phyloP scores from a whole-genome alignment of 2,888 invertebrate genomes.

The Smittia sp. region DNA sequence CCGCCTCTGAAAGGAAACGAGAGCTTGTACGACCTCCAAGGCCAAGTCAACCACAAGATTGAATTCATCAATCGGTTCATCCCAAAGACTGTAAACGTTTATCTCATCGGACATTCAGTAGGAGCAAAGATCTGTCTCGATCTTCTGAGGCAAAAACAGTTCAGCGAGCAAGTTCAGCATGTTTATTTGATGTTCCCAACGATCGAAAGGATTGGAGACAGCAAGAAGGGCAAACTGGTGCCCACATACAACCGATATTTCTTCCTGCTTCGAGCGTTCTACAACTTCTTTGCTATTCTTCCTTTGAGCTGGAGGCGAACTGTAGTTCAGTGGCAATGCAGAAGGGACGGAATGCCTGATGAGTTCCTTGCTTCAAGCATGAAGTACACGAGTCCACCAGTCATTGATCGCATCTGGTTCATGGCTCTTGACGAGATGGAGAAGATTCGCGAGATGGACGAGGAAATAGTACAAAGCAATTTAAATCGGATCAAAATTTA shows the following conservation, averaged over 20 bases:
- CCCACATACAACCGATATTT: slow-evolving; percentile 60
- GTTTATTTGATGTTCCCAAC: slow-evolving; percentile 82
- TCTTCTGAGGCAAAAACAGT: slow-evolving; percentile 59
- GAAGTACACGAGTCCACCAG: slow-evolving; percentile 60
- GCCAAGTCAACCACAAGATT: slow-evolving; percentile 75
- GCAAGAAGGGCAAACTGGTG: slow-evolving; percentile 70
- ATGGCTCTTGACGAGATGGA: slow-evolving; percentile 80
- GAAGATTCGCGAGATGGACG: slow-evolving; percentile 66
- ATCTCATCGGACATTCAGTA: slow-evolving; percentile 87
- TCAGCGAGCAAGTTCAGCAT: slow-evolving; percentile 60
- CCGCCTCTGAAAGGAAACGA: slow-evolving; percentile 58
- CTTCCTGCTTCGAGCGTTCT: slow-evolving; percentile 54
- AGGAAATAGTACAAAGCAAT: slow-evolving; percentile 59
- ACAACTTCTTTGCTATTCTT: slow-evolving; percentile 57
- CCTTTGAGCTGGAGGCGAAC: slow-evolving; percentile 57
- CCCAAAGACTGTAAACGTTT: slow-evolving; percentile 68
- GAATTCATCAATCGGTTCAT: slow-evolving; percentile 72
- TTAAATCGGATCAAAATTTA: slow-evolving; percentile 70
- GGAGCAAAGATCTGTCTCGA: slow-evolving; percentile 82
- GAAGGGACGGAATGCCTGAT: slow-evolving; percentile 56
- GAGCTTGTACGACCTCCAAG: slow-evolving; percentile 68
- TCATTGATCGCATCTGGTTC: slow-evolving; percentile 64
- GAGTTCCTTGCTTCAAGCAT: slow-evolving; percentile 56
- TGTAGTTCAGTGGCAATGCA: slow-evolving; percentile 59
- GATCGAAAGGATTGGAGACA: slow-evolving; percentile 75